Percentiles rank a stretch among this genome's conserved stretches.
phyloP scores from a whole-genome alignment of 1,140 invertebrate genomes.

The Drosophila baimaii region DNA sequence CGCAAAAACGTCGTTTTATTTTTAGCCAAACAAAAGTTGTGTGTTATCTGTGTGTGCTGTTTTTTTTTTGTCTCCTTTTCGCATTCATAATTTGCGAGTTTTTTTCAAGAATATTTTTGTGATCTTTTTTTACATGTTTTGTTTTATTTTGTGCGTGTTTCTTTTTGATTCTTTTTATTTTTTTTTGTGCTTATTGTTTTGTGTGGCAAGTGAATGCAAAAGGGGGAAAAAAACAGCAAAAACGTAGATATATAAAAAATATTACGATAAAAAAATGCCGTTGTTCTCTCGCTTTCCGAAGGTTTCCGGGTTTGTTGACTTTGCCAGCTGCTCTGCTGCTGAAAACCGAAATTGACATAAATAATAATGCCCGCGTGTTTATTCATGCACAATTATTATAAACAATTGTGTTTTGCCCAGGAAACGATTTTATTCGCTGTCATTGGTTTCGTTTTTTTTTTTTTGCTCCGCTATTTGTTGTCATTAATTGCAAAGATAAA shows the following conservation, averaged over 20 bases:
- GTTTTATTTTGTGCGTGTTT: conserved; percentile 32
- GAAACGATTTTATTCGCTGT: conserved; percentile 42
- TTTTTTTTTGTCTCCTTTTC: conserved; percentile 42
- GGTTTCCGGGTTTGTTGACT: conserved; percentile 82
- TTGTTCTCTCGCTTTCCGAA: conserved; percentile 62
- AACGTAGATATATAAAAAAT: conserved; percentile 26
- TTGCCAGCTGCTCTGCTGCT: conserved; percentile 49
- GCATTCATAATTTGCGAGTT: conserved; percentile 34
- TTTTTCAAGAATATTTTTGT: conserved; percentile 18
- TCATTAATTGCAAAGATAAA: conserved; percentile 24
- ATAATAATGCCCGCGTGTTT: conserved; percentile 52
- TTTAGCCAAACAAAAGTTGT: conserved; percentile 61
- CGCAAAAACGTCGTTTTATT: conserved; percentile 59
- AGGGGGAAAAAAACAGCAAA: conserved; percentile 37
- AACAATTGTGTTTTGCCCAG: conserved; percentile 52
- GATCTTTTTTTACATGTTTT: conserved; percentile 34
- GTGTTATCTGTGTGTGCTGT: conserved; percentile 47
- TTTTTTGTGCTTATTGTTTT: conserved; percentile 31
- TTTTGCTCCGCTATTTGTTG: conserved; percentile 9
- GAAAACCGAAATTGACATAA: conserved; percentile 57
- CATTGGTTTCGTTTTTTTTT: conserved; percentile 8
- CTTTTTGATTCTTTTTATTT: conserved; percentile 19
- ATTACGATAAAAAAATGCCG: conserved; percentile 72
- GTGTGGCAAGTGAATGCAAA: conserved; percentile 39
- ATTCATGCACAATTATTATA: conserved; percentile 35